phyloP scores from a whole-genome alignment of 2,797 vertebrate species.

The Clarias fuscus region DNA sequence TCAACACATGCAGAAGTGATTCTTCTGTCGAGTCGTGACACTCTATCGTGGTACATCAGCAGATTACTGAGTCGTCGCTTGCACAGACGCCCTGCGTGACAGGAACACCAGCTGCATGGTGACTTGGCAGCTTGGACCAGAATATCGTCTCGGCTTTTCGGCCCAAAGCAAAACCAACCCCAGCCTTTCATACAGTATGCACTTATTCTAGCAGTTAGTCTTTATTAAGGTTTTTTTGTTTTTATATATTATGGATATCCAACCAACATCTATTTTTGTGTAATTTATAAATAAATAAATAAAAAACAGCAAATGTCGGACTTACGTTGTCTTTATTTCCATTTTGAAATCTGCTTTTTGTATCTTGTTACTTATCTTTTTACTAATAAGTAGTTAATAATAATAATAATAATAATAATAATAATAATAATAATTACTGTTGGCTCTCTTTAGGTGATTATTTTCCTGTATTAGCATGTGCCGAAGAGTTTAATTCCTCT shows the following conservation, averaged over 20 bases:
- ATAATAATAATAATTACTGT: background rate
- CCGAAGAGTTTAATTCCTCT: background rate
- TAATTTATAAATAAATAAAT: conserved; percentile 66
- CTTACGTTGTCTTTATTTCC: background rate
- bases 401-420: background rate
- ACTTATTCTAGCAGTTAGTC: conserved; percentile 20
- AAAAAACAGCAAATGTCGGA: conserved; percentile 49
- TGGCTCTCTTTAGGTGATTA: background rate
- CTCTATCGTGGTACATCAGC: conserved; percentile 63
- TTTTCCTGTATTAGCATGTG: background rate
- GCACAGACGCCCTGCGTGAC: conserved; percentile 67
- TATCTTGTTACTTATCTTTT: background rate
- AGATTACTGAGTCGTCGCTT: conserved; percentile 67
- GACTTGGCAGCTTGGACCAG: conserved; percentile 62
- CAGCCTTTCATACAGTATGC: conserved; percentile 39
- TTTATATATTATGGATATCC: conserved; percentile 21
- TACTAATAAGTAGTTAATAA: background rate
- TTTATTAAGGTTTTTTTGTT: conserved; percentile 1
- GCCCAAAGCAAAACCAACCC: conserved; percentile 13
- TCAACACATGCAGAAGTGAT: conserved; percentile 54
- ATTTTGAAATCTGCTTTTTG: background rate
- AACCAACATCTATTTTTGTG: conserved; percentile 54
- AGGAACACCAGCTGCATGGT: conserved; percentile 66
- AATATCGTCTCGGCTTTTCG: conserved; percentile 64
- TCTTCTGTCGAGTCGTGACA: conserved; percentile 51